phyloP scores from a whole-genome alignment of 2,888 invertebrate species.

The Hypolimnas misippus region DNA sequence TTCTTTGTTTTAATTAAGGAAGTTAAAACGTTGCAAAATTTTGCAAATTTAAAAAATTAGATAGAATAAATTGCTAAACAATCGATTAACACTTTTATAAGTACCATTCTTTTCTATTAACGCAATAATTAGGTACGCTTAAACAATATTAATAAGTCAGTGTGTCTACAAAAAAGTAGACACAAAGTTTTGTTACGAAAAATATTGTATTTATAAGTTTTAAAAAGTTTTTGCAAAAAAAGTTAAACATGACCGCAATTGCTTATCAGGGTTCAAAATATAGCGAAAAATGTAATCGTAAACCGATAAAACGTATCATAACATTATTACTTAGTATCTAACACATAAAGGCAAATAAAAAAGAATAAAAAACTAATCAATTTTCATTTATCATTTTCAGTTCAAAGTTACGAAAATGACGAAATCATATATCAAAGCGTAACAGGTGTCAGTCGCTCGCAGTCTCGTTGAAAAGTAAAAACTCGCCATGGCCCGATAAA shows the following conservation, averaged over 20 bases:
- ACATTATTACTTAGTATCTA: background rate
- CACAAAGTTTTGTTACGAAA: too few species aligned
- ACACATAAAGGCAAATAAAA: background rate
- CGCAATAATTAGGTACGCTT: background rate
- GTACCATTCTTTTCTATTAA: background rate
- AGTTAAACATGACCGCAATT: background rate
- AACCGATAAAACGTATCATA: background rate
- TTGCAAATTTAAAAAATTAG: background rate
- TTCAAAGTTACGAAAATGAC: constrained; percentile 14
- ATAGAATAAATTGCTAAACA: background rate
- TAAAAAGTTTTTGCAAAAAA: too few species aligned
- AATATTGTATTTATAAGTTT: too few species aligned
- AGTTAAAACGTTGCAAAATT: too few species aligned
- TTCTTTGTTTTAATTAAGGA: too few species aligned
- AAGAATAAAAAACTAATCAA: background rate
- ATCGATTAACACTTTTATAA: background rate
- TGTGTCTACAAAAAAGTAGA: background rate
- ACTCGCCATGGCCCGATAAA: constrained; percentile 14
- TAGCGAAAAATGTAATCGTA: background rate
- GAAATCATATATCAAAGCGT: constrained; percentile 25
- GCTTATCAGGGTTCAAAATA: background rate
- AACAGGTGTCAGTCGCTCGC: constrained; percentile 36
- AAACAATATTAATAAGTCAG: background rate
- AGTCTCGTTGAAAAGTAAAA: constrained; percentile 6
- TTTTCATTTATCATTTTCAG: background rate